A percentile compares a stretch with the other conserved stretches of the same genome.
Conservation (phyloP, 2,888 invertebrate genomes). For the Falcaria lacertinaria region DNA sequence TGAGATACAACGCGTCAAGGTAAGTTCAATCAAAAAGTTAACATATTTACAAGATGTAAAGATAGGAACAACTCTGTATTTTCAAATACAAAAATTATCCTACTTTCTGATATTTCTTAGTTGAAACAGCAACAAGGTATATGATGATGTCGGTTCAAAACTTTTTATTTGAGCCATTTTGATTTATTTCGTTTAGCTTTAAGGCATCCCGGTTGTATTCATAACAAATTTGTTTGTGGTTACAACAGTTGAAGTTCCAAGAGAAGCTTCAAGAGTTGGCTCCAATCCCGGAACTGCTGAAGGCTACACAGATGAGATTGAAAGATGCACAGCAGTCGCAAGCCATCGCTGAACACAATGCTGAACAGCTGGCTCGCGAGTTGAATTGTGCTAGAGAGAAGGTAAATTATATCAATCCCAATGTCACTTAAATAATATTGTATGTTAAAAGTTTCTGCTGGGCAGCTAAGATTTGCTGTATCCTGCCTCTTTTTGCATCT, state of each 20-base stretch:
- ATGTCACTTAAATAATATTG: not conserved
- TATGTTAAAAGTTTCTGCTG: not conserved
- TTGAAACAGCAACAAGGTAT: no score
- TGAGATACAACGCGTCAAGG: conserved; percentile 85
- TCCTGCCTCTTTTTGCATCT: not conserved
- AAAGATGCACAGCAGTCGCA: conserved; percentile 85
- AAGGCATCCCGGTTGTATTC: no score
- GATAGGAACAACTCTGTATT: no score
- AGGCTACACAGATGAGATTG: conserved; percentile 82
- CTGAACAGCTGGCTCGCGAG: conserved; percentile 82
- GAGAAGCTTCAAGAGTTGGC: conserved; percentile 85
- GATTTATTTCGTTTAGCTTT: no score
- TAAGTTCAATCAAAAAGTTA: conserved; percentile 14
- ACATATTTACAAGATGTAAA: not conserved
- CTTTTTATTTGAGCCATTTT: no score
- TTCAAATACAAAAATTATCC: no score
- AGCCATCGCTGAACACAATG: conserved; percentile 82
- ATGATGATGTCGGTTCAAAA: no score
- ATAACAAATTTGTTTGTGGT: no score
- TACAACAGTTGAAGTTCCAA: conserved; percentile 83
- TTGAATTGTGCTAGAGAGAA: conserved; percentile 82
- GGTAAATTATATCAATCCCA: conserved; percentile 34
- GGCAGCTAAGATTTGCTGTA: no score
- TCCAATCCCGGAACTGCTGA: conserved; percentile 84
- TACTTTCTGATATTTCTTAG: no score